Evolutionary conservation across 2,797 vertebrate species (phyloP).

Genomic region (Lacerta agilis): DNA sequence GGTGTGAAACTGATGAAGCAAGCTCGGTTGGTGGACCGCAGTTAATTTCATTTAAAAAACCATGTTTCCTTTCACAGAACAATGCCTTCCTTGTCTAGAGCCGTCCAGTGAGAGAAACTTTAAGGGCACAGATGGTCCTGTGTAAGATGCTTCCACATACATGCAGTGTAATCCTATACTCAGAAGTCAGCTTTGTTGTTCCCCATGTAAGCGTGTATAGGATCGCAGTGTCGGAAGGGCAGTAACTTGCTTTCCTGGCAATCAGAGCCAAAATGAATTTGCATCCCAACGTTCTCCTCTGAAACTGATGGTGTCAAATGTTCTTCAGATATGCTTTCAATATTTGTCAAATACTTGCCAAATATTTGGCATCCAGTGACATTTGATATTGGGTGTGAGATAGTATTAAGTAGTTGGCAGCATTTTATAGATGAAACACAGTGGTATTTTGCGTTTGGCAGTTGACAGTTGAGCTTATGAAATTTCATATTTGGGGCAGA

Average conservation of each 20-base stretch:
- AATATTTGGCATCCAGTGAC: not conserved
- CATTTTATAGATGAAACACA: not conserved
- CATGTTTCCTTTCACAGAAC: not conserved
- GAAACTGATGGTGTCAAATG: not conserved
- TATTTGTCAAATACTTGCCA: not conserved
- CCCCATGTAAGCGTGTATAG: not conserved
- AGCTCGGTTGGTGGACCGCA: not conserved
- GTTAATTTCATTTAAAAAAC: constrained; percentile 2
- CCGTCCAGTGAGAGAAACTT: not conserved
- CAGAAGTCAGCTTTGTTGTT: not conserved
- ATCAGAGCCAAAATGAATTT: not conserved
- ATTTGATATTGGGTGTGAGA: not conserved
- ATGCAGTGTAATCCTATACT: not conserved
- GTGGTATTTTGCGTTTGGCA: not conserved
- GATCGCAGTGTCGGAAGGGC: not conserved
- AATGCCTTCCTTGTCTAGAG: constrained; percentile 25
- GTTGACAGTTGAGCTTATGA: not conserved
- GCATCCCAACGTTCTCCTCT: not conserved
- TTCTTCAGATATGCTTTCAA: not conserved
- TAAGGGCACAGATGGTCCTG: not conserved
- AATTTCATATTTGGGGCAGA: not conserved
- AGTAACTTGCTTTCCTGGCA: not conserved
- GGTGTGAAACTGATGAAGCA: not conserved
- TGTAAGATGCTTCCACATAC: not conserved
- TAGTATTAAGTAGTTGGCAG: not conserved